A percentile compares a stretch with the other conserved stretches of the same genome.
These are phyloP conservation scores for Entomobrya proxima DNA, from an alignment of 2,888 invertebrate species.

Conservation along the genomic window DNA sequence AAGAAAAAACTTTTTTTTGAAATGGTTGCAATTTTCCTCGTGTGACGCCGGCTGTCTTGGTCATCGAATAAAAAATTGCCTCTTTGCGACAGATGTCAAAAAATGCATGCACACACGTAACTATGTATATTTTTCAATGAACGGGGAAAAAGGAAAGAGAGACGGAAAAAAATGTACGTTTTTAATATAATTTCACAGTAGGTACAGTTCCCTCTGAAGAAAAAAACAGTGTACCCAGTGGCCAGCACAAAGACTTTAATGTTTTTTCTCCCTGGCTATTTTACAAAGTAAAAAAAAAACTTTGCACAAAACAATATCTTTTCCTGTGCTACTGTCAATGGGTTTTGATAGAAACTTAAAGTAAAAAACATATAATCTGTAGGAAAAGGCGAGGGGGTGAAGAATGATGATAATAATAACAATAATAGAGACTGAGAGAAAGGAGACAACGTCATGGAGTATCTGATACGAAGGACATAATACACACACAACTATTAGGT, in stretches of 20 bases:
- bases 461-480: background rate
- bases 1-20: slow-evolving; percentile 55
- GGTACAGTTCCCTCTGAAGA: background rate
- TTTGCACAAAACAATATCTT: slow-evolving; percentile 78
- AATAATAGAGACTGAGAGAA: slow-evolving; percentile 28
- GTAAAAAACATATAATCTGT: background rate
- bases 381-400: slow-evolving; percentile 29
- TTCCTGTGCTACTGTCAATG: slow-evolving; percentile 73
- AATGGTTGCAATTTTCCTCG: slow-evolving; percentile 74
- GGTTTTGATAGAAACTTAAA: slow-evolving; percentile 15
- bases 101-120: slow-evolving; percentile 74
- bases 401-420: slow-evolving; percentile 43
- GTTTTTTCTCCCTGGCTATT: slow-evolving; percentile 66
- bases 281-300: slow-evolving; percentile 58
- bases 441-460: background rate
- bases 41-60: slow-evolving; percentile 74
- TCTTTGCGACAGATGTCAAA: slow-evolving; percentile 75
- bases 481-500: background rate
- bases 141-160: background rate
- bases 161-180: background rate
- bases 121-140: slow-evolving; percentile 72
- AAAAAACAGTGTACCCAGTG: slow-evolving; percentile 43
- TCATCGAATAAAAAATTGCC: slow-evolving; percentile 73
- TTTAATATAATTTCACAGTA: background rate
- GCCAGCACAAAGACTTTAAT: slow-evolving; percentile 75